phyloP scores from a whole-genome alignment of 2,797 vertebrate genomes.

The Gymnothorax javanicus region DNA sequence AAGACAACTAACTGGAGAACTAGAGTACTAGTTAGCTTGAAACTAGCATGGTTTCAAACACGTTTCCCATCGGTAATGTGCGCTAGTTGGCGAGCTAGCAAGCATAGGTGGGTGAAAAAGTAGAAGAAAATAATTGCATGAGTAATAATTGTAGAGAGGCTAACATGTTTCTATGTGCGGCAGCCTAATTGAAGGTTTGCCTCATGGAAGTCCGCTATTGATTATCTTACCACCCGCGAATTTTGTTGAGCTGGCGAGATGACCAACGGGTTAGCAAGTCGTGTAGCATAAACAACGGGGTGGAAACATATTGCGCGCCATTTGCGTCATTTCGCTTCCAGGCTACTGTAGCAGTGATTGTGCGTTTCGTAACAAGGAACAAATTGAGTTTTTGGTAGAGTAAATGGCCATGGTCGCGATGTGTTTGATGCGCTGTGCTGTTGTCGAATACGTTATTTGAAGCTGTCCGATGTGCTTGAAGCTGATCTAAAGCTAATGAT shows the following conservation, averaged over 20 bases:
- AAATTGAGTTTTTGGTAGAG: neutral
- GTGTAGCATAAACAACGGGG: constrained; percentile 50
- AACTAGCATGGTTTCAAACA: constrained; percentile 44
- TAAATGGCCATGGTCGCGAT: neutral
- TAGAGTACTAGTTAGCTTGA: neutral
- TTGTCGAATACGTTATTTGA: neutral
- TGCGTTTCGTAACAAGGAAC: constrained; percentile 1
- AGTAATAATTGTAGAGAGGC: neutral
- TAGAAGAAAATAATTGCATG: constrained; percentile 18
- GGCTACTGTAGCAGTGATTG: constrained; percentile 24
- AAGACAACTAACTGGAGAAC: no score
- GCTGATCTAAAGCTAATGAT: neutral
- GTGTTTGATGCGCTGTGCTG: neutral
- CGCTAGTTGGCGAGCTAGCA: constrained; percentile 6
- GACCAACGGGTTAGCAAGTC: neutral
- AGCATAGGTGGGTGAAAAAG: constrained; percentile 29
- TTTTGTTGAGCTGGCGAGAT: neutral
- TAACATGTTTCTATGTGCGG: neutral
- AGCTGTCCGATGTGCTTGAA: neutral
- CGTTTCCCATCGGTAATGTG: constrained; percentile 39
- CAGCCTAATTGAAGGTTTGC: neutral
- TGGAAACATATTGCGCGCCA: constrained; percentile 56
- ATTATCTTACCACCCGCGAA: neutral
- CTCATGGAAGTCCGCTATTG: neutral
- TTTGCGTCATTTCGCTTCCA: constrained; percentile 44